Conservation (phyloP, 2,888 invertebrate genomes). For the Podabrus alpinus region DNA sequence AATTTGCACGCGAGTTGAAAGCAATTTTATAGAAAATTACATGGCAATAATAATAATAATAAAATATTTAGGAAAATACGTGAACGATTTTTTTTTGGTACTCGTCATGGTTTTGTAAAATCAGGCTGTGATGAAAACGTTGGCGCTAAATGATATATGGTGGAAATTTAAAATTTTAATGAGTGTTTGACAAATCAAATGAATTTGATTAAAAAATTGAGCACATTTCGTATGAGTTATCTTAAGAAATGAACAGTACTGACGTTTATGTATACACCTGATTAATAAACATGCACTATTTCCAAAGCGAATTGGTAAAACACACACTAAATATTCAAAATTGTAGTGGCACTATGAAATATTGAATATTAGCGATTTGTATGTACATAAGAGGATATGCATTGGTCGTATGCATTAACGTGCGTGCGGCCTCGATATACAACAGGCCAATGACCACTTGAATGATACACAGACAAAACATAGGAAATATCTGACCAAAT, state of each 20-base stretch:
- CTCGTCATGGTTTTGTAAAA: neutral
- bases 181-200: neutral
- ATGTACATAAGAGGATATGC: slow-evolving; percentile 31
- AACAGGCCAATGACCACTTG: slow-evolving; percentile 51
- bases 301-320: slow-evolving; percentile 45
- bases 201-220: neutral
- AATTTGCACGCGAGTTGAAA: neutral
- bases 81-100: no score
- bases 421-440: slow-evolving; percentile 51
- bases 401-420: slow-evolving; percentile 37
- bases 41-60: neutral
- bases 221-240: slow-evolving; percentile 13
- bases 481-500: slow-evolving; percentile 19
- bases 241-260: slow-evolving; percentile 5
- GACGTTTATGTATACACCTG: slow-evolving; percentile 36
- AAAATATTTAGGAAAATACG: neutral
- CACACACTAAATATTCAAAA: slow-evolving; percentile 44
- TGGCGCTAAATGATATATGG: neutral
- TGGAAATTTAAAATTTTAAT: neutral
- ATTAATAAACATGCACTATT: slow-evolving; percentile 42
- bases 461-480: slow-evolving; percentile 48
- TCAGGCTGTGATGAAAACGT: neutral
- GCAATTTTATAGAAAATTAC: neutral
- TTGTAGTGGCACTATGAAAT: slow-evolving; percentile 40
- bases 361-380: slow-evolving; percentile 27